These are phyloP conservation scores for Psittacula echo DNA, from an alignment of 2,797 vertebrate species.

Conservation along the genomic window DNA sequence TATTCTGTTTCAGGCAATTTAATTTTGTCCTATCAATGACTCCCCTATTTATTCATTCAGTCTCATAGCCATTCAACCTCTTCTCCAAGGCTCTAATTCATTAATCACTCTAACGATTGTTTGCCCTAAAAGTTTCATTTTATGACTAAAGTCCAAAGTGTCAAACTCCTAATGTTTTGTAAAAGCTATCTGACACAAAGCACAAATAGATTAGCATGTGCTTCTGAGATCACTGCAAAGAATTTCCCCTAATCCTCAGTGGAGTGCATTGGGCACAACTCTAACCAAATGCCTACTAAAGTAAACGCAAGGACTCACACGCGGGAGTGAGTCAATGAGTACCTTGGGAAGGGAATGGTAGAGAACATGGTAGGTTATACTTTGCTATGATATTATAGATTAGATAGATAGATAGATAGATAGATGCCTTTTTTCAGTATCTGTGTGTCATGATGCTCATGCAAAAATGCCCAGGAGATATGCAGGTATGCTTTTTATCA, in stretches of 20 bases:
- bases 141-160: neutral
- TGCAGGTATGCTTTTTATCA: neutral
- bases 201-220: neutral
- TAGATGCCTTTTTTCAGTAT: neutral
- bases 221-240: neutral
- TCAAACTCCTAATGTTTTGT: neutral
- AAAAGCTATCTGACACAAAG: neutral
- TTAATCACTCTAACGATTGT: conserved; percentile 41
- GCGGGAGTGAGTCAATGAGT: neutral
- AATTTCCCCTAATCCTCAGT: neutral
- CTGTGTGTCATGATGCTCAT: neutral
- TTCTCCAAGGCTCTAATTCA: conserved; percentile 6
- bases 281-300: neutral
- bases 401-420: neutral
- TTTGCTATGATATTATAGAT: neutral
- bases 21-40: conserved; percentile 29
- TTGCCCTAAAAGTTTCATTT: conserved; percentile 33
- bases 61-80: neutral
- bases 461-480: neutral
- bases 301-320: neutral
- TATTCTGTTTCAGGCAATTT: conserved; percentile 49
- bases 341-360: neutral
- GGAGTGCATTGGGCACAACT: neutral
- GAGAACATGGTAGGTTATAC: neutral
- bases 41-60: conserved; percentile 8